phyloP scores from a whole-genome alignment of 2,113 vertebrate genomes.

The Gallinago jamesoni region DNA sequence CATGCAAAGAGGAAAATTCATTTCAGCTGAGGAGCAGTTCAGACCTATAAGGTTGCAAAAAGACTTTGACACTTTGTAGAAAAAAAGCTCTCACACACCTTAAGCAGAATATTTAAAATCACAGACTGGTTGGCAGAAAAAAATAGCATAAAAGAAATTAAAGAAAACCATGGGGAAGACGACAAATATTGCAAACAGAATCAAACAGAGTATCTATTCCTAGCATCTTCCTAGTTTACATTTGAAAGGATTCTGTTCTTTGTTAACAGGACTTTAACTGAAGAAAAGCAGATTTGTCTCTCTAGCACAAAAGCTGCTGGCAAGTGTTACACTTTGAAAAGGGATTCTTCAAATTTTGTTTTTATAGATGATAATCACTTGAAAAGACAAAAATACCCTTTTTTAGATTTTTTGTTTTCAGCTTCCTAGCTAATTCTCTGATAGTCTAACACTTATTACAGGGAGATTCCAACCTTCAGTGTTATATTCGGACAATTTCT shows the following conservation, averaged over 20 bases:
- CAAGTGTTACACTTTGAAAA: conserved; percentile 41
- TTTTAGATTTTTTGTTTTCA: conserved; percentile 11
- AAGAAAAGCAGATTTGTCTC: conserved; percentile 57
- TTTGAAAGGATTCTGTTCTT: conserved; percentile 64
- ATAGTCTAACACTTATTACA: neutral
- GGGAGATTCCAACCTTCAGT: neutral
- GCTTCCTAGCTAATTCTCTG: neutral
- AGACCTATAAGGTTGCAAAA: neutral
- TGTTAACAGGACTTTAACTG: conserved; percentile 46
- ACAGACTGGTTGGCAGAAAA: neutral
- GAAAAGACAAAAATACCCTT: conserved; percentile 33
- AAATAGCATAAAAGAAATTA: neutral
- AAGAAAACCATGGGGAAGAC: neutral
- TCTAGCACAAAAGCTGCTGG: conserved; percentile 43
- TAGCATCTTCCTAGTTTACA: conserved; percentile 49
- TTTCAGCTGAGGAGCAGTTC: neutral
- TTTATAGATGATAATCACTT: conserved; percentile 45
- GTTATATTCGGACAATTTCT: neutral
- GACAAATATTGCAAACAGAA: conserved; percentile 14
- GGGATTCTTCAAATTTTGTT: conserved; percentile 40
- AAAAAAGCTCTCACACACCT: neutral
- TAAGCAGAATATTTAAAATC: neutral
- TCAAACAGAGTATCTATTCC: conserved; percentile 2
- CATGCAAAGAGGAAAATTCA: neutral
- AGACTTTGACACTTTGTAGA: neutral